Conservation (phyloP, 2,113 vertebrate species). For the Grus americana region DNA sequence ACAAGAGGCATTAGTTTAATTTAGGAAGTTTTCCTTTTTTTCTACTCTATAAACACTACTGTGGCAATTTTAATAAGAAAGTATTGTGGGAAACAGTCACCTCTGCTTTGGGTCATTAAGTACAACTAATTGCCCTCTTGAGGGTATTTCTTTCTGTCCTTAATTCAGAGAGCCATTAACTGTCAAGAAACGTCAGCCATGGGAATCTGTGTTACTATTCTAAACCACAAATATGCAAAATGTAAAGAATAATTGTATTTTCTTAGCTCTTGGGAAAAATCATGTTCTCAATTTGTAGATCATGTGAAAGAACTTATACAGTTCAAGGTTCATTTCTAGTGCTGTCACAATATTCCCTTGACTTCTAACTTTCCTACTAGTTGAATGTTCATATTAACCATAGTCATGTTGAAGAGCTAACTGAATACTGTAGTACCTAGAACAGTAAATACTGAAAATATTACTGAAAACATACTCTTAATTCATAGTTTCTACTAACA, state of each 20-base stretch:
- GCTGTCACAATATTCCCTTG: neutral
- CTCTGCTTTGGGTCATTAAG: slow-evolving; percentile 21
- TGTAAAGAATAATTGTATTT: neutral
- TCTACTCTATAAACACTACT: neutral
- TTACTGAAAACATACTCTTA: neutral
- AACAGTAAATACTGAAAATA: neutral
- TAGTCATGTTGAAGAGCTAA: neutral
- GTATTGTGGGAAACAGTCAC: neutral
- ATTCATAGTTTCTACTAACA: neutral
- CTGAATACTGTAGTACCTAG: neutral
- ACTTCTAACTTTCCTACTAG: neutral
- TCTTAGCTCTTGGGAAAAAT: neutral
- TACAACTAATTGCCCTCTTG: neutral
- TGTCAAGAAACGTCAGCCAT: neutral
- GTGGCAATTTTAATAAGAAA: neutral
- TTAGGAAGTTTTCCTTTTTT: slow-evolving; percentile 8
- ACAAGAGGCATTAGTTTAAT: slow-evolving; percentile 10
- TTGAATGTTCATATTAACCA: neutral
- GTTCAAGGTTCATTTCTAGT: neutral
- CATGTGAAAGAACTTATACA: neutral
- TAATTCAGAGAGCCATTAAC: slow-evolving; percentile 1
- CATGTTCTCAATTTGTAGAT: neutral
- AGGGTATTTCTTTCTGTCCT: neutral
- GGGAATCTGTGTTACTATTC: neutral
- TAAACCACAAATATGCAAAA: neutral